Conservation (phyloP, 2,113 vertebrate genomes). For the Rousettus leschenaultii region DNA sequence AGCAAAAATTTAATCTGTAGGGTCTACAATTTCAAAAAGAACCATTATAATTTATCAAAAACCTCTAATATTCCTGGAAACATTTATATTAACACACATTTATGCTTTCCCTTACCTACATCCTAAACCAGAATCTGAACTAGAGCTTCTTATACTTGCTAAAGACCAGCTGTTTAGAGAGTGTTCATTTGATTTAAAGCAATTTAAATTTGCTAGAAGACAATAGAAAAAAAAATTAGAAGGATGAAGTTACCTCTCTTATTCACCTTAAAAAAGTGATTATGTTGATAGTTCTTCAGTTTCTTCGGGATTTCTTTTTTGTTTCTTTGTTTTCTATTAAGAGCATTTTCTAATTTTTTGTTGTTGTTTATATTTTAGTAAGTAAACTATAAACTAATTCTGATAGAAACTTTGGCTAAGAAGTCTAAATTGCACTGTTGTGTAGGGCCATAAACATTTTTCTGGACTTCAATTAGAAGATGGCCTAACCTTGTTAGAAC, state of each 20-base stretch:
- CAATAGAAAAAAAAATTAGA: not conserved
- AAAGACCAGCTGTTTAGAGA: not conserved
- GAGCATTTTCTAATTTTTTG: not conserved
- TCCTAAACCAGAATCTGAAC: not conserved
- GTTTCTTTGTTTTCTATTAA: not conserved
- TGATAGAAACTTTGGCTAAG: not conserved
- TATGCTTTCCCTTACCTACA: not conserved
- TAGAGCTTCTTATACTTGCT: not conserved
- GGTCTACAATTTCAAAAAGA: not conserved
- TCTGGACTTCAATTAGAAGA: not conserved
- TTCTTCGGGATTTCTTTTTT: not conserved
- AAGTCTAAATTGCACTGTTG: not conserved
- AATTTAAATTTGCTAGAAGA: not conserved
- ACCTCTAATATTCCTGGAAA: not conserved
- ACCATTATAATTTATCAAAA: not conserved
- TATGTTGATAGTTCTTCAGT: not conserved
- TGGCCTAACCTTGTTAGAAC: not conserved
- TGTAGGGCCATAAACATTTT: not conserved
- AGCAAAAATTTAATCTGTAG: not conserved
- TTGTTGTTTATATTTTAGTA: not conserved
- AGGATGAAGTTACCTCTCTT: not conserved
- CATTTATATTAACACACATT: not conserved
- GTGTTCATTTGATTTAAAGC: not conserved
- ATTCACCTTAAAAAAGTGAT: not conserved
- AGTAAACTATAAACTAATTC: not conserved